These are phyloP conservation scores for Shinisaurus crocodilurus DNA, from an alignment of 2,113 vertebrate genomes.

Conservation along the genomic window DNA sequence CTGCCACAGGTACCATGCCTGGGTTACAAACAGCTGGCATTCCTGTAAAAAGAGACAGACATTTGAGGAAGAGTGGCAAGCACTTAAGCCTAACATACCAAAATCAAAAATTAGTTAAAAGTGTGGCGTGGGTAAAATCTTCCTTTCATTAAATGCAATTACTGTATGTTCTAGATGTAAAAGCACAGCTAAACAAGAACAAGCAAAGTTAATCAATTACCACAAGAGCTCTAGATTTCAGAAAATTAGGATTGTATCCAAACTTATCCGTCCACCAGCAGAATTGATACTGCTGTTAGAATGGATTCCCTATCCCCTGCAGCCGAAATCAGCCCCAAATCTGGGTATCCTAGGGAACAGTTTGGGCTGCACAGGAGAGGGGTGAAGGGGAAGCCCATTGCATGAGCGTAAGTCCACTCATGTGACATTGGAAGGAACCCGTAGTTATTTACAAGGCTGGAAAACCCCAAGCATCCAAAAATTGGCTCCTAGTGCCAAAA, in stretches of 20 bases:
- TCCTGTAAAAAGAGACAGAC: conserved; percentile 72
- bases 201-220: background rate
- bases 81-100: background rate
- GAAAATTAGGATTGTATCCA: background rate
- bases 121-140: background rate
- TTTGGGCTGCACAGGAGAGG: background rate
- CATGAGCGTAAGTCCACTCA: background rate
- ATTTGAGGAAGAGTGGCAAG: background rate
- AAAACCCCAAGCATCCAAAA: background rate
- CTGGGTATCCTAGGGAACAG: background rate
- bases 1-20: conserved; percentile 87
- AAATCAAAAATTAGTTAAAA: background rate
- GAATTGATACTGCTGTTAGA: background rate
- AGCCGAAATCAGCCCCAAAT: background rate
- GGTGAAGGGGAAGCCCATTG: background rate
- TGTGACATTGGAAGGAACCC: background rate
- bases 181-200: background rate
- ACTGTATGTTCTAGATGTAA: background rate
- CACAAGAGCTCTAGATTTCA: background rate
- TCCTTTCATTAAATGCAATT: background rate
- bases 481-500: background rate
- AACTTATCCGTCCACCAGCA: background rate
- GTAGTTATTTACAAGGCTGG: background rate
- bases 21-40: conserved; percentile 91
- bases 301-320: background rate